Evolutionary conservation across 2,797 vertebrate species (phyloP).

Genomic region (Semaprochilodus insignis): DNA sequence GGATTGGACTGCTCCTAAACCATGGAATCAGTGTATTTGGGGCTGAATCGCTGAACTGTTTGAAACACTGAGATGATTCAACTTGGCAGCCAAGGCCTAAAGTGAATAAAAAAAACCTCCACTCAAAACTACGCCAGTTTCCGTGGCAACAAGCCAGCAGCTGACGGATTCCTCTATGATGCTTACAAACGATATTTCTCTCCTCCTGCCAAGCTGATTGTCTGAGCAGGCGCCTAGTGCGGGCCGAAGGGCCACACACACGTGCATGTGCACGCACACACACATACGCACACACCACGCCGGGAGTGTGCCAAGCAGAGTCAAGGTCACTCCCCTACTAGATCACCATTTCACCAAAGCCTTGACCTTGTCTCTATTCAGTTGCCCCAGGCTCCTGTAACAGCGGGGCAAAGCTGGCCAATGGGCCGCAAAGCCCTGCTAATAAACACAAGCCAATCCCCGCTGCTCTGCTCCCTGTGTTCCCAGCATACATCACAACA

Average conservation of each 20-base stretch:
- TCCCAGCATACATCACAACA: slow-evolving; percentile 49
- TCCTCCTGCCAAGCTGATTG: slow-evolving; percentile 48
- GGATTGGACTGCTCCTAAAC: slow-evolving; percentile 51
- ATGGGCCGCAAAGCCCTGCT: slow-evolving; percentile 41
- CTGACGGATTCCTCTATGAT: slow-evolving; percentile 54
- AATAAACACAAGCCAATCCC: slow-evolving; percentile 53
- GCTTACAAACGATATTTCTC: slow-evolving; percentile 50
- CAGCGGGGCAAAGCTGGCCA: slow-evolving; percentile 45
- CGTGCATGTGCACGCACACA: slow-evolving; percentile 1
- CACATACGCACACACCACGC: slow-evolving; percentile 25
- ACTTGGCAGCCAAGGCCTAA: slow-evolving; percentile 56
- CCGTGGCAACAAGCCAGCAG: slow-evolving; percentile 61
- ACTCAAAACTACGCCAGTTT: slow-evolving; percentile 59
- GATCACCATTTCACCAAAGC: slow-evolving; percentile 52
- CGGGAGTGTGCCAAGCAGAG: slow-evolving; percentile 33
- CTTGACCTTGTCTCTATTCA: slow-evolving; percentile 40
- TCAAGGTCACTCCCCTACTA: slow-evolving; percentile 53
- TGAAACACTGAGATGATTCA: slow-evolving; percentile 57
- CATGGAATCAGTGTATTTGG: slow-evolving; percentile 53
- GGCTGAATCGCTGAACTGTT: slow-evolving; percentile 52
- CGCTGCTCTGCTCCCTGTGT: slow-evolving; percentile 31
- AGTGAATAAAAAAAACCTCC: slow-evolving; percentile 47
- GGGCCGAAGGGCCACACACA: slow-evolving; percentile 35
- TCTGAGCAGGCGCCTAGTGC: slow-evolving; percentile 34
- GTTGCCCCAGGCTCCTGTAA: slow-evolving; percentile 25